A percentile compares a stretch with the other conserved stretches of the same genome.
These are phyloP conservation scores for Synodontis membranacea DNA, from an alignment of 2,113 vertebrate genomes.

Conservation along the genomic window DNA sequence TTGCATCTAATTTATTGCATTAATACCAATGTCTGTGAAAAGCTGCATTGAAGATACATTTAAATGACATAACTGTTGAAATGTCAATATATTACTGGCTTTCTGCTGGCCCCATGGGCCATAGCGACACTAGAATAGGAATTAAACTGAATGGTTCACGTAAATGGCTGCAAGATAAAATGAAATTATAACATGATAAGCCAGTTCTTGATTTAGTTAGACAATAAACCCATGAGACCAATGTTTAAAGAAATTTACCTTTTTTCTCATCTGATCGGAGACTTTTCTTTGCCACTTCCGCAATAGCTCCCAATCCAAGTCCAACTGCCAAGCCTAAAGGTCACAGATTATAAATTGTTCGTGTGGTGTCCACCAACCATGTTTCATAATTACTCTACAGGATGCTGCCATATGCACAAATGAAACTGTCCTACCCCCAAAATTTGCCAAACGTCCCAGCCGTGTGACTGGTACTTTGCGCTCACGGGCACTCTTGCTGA, in stretches of 20 bases:
- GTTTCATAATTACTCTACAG: not conserved
- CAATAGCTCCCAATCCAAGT: conserved; percentile 86
- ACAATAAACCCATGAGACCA: not conserved
- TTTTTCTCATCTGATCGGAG: conserved; percentile 72
- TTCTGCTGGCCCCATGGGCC: not conserved
- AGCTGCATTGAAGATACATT: not conserved
- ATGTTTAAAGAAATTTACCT: conserved; percentile 61
- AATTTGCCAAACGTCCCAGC: conserved; percentile 85
- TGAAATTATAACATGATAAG: not conserved
- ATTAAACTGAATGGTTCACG: not conserved
- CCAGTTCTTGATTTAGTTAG: not conserved
- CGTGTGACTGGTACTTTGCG: conserved; percentile 88
- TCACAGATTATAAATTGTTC: conserved; percentile 11
- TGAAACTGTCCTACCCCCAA: conserved; percentile 77
- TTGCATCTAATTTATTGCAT: not conserved
- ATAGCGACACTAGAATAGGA: not conserved
- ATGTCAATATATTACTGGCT: not conserved
- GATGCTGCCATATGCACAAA: not conserved
- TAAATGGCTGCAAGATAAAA: not conserved
- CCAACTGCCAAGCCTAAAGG: conserved; percentile 85
- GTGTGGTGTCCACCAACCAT: not conserved
- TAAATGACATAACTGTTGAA: not conserved
- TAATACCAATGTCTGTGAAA: not conserved
- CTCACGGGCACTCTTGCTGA: conserved; percentile 85
- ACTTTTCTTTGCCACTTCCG: conserved; percentile 91